These are phyloP conservation scores for Borostomias antarcticus DNA, from an alignment of 2,797 vertebrate genomes.

Conservation along the genomic window DNA sequence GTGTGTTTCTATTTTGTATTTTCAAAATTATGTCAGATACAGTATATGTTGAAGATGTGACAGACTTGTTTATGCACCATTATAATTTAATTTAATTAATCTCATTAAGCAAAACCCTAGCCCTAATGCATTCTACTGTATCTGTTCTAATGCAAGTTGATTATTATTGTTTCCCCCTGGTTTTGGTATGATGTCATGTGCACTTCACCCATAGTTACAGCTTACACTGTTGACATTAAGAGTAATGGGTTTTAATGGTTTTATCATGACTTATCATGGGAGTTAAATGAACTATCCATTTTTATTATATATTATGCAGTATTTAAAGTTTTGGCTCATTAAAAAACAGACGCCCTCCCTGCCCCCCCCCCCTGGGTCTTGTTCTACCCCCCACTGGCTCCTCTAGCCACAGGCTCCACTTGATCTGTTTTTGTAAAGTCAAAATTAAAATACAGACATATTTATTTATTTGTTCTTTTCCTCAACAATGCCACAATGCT, in stretches of 20 bases:
- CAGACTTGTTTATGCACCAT: background rate
- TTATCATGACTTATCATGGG: slow-evolving; percentile 92
- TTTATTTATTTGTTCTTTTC: slow-evolving; percentile 72
- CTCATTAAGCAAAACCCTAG: slow-evolving; percentile 15
- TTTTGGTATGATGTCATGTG: slow-evolving; percentile 64
- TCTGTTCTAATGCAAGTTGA: slow-evolving; percentile 60
- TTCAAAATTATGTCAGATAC: background rate
- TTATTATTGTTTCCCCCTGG: slow-evolving; percentile 60
- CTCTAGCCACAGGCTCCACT: slow-evolving; percentile 87
- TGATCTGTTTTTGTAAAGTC: slow-evolving; percentile 81
- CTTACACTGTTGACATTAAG: slow-evolving; percentile 96
- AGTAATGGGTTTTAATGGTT: slow-evolving; percentile 97
- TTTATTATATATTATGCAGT: slow-evolving; percentile 99
- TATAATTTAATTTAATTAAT: background rate
- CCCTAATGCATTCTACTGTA: slow-evolving; percentile 37
- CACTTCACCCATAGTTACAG: slow-evolving; percentile 87
- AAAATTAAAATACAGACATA: slow-evolving; percentile 74
- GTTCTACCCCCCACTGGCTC: slow-evolving; percentile 88
- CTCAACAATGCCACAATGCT: slow-evolving; percentile 51
- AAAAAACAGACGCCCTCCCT: slow-evolving; percentile 90
- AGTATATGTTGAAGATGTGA: background rate
- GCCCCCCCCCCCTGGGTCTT: slow-evolving; percentile 76
- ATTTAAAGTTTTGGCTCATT: slow-evolving; percentile 99
- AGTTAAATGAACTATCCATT: slow-evolving; percentile 99
- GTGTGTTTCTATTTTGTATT: background rate